Evolutionary conservation across 2,888 invertebrate genomes (phyloP), one percentile per base, ranked within the genome.

Genomic region (Temnothorax rugatulus): DNA sequence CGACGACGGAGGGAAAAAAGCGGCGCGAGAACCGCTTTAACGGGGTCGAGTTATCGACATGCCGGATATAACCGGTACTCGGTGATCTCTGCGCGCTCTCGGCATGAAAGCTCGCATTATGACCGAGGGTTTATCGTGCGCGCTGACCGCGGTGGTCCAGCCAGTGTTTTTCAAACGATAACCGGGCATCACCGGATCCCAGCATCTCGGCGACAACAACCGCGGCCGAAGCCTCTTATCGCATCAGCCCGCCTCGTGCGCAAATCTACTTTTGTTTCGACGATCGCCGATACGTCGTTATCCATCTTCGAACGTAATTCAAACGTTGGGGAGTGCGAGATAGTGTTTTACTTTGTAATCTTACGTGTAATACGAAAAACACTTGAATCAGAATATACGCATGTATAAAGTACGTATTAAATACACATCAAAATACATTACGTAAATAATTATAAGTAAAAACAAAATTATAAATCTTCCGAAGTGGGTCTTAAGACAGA

Each of bases 101-200:
- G 86, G 82, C 82, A 90, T 89, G 90, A 92, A 83, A 82, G 87
- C 87, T 76, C 84, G 76, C 88, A 90, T 89, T 91, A 86, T 90
- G 88, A 88, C 89, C 90, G 79, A 86, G 71, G 85, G 92, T 92
- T 92, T 93, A 94, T 94, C 93, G 73, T 79, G 85, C 87, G 90
- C 9, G 81, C 87, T 93, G 92, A 93, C 93, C 91, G 90, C 86
- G 88, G 88, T 88, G 91, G 90, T 90, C 92, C 89, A 34, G 89
- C 73, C 77, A 84, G 66, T 92, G 88, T 92, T 94, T 93, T 93
- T 92, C 88, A 90, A 84, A 88, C 87, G 91, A 93, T 93, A 94
- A 93, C 94, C 89, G 91, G 93, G 92, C 86, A 90, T 91, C 90
- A 93, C 94, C 89, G 93, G 93, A 93, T 94, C 88, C 75, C 34